Base-by-base conservation (phyloP, 2,113 vertebrate species). In the Paracanthobrama guichenoti region DNA sequence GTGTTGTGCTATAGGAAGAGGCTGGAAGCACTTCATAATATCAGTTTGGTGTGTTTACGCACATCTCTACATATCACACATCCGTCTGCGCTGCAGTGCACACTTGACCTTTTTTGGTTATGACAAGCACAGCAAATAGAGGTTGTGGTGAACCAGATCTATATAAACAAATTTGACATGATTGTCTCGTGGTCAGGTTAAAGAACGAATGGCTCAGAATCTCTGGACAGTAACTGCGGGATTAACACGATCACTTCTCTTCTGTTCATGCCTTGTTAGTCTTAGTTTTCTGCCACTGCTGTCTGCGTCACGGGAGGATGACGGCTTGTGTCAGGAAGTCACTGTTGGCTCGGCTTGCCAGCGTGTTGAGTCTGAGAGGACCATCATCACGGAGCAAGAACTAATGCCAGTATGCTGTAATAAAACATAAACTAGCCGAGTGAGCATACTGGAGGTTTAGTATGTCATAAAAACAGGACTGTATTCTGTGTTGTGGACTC, bases 51-150 rank as follows among this genome's bases (percentile, higher is more conserved):
- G 62, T 22, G 18, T 57, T 57, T 39, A 35, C 14, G 24, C 6
- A 53, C 46, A 39, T 20, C 14, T n/a, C 50, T 14, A 39, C 31
- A 35, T 42, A 60, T 57, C 48, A 35, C 62, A 55, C 79, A 26
- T 81, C 31, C 39, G 6, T 82, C 60, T 67, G 50, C 57, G 20
- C 28, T 64, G 14, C 48, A 50, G 48, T 50, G 48, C 59, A 86
- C 79, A 59, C 22, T 11, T 72, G 28, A 24, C 55, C 39, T 72
- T 22, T 39, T 69, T 57, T 59, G 72, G 84, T 86, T 88, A 85
- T 9, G 59, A 88, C 59, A 85, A 85, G 84, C 84, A 88, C 80
- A 88, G 66, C 73, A 48, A 53, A 78, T 10, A 81, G 53, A 81
- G 55, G 20, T 53, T 4, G 16, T 1, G 20, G 50, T 11, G 26